Conservation (phyloP, 2,888 invertebrate species). For the Ypsolopha scabrella region DNA sequence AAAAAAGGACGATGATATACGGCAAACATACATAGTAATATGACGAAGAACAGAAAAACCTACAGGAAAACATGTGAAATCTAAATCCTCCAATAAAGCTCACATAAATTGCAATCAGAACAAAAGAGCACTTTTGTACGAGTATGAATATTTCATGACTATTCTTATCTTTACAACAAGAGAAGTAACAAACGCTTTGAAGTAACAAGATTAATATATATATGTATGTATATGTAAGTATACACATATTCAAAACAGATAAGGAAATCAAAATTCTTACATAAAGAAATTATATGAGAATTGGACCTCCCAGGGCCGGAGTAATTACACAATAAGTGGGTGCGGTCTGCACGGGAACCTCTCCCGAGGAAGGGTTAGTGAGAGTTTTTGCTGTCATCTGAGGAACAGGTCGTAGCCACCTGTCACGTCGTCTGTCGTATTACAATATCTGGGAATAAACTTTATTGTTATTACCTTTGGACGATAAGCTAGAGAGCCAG, state of each 20-base stretch:
- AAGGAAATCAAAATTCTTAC: too few relatives aligned
- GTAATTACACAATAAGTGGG: background rate
- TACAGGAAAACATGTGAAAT: background rate
- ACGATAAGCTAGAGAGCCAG: too few relatives aligned
- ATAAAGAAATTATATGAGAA: background rate
- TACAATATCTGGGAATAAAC: background rate
- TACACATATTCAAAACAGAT: too few relatives aligned
- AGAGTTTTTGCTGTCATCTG: constrained; percentile 53
- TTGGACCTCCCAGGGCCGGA: background rate
- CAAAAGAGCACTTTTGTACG: too few relatives aligned
- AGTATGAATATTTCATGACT: too few relatives aligned
- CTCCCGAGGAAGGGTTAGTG: constrained; percentile 36
- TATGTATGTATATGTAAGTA: too few relatives aligned
- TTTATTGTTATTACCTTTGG: too few relatives aligned
- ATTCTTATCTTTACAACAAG: too few relatives aligned
- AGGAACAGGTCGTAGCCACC: constrained; percentile 49
- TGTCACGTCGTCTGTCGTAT: constrained; percentile 34
- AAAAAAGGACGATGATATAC: background rate
- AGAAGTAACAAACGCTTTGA: too few relatives aligned
- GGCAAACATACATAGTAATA: background rate
- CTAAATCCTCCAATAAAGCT: too few relatives aligned
- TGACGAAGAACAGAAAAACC: background rate
- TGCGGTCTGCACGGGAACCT: constrained; percentile 14
- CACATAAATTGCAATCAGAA: too few relatives aligned
- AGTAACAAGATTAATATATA: too few relatives aligned